Percentiles rank a stretch among this genome's conserved stretches.
Evolutionary conservation across 2,797 vertebrate genomes (phyloP).

Genomic region (Gobio occitaniae): DNA sequence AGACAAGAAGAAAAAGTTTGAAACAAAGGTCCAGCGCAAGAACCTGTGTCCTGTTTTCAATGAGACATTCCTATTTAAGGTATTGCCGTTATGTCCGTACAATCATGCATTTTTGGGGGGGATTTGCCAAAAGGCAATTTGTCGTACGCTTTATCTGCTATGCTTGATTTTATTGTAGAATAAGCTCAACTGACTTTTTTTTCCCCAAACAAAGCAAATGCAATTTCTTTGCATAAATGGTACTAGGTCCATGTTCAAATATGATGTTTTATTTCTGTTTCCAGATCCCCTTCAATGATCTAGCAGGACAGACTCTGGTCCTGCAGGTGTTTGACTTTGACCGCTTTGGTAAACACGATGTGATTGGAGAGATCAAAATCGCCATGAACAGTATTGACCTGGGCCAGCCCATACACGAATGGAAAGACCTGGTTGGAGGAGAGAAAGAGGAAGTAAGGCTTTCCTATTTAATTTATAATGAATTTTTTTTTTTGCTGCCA

Average conservation of each 20-base stretch:
- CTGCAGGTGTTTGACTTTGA: constrained; percentile 91
- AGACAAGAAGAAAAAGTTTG: constrained; percentile 90
- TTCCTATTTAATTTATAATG: too few relatives aligned
- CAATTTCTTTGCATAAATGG: background rate
- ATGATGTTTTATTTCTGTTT: background rate
- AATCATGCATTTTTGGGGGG: background rate
- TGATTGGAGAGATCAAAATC: constrained; percentile 88
- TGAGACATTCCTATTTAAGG: constrained; percentile 90
- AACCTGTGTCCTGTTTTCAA: constrained; percentile 89
- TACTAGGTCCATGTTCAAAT: background rate
- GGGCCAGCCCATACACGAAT: constrained; percentile 83
- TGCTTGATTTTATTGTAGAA: background rate
- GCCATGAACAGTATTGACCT: constrained; percentile 86
- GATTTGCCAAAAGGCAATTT: background rate
- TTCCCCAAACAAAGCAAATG: background rate
- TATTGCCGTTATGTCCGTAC: constrained; percentile 49
- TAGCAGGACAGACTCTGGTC: constrained; percentile 88
- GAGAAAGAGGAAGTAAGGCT: constrained; percentile 84
- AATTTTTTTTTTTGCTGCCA: background rate
- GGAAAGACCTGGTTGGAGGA: constrained; percentile 83
- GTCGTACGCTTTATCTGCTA: background rate
- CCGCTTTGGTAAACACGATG: constrained; percentile 90
- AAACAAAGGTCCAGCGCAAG: constrained; percentile 91
- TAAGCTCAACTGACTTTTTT: background rate
- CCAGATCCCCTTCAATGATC: constrained; percentile 86